Conservation (phyloP, 2,797 vertebrate species). For the Ciconia nigra region DNA sequence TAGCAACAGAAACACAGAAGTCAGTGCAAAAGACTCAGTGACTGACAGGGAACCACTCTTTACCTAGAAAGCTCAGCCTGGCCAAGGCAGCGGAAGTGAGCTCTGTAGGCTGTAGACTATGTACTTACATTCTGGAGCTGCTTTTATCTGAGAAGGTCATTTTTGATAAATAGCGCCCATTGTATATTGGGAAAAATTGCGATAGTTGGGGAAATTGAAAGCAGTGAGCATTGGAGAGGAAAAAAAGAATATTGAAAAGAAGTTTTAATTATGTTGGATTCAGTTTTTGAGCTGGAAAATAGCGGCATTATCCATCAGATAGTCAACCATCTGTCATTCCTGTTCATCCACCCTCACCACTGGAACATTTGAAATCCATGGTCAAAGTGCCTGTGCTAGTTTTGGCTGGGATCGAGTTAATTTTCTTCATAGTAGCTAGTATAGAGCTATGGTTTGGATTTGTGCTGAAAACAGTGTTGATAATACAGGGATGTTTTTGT, state of each 20-base stretch:
- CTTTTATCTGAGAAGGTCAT: constrained; percentile 4
- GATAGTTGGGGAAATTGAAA: constrained; percentile 41
- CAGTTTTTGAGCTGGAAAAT: constrained; percentile 33
- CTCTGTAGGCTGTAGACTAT: not conserved
- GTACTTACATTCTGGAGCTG: not conserved
- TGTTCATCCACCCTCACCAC: not conserved
- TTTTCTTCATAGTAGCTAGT: no score
- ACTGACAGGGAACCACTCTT: not conserved
- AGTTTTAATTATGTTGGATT: constrained; percentile 55
- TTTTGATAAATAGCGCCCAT: constrained; percentile 53
- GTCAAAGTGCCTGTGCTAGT: not conserved
- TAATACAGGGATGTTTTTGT: no score
- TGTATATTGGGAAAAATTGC: constrained; percentile 13
- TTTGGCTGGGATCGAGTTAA: no score
- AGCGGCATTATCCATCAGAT: not conserved
- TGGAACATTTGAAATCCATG: constrained; percentile 23
- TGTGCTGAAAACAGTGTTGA: no score
- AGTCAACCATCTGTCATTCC: constrained; percentile 7
- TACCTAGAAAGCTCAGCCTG: not conserved
- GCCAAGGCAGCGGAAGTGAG: not conserved
- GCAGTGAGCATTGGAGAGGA: constrained; percentile 11
- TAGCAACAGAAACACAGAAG: not conserved
- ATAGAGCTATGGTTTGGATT: no score
- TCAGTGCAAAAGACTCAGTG: not conserved
- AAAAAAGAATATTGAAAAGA: constrained; percentile 44